Evolutionary conservation across 2,113 vertebrate species (phyloP).

Genomic region (Malurus cyaneus): DNA sequence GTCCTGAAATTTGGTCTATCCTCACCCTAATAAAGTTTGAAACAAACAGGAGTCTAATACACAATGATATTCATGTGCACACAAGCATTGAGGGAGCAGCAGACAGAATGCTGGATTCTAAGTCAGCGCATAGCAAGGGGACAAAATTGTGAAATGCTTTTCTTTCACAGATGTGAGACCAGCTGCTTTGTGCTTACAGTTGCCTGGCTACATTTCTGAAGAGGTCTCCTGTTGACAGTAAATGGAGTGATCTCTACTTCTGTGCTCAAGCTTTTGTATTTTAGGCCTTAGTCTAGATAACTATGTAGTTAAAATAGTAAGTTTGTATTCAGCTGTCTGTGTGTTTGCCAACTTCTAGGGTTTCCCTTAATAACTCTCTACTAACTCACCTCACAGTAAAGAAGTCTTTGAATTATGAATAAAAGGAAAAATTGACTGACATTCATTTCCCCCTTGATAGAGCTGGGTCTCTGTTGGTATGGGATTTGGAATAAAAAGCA

Average conservation of each 20-base stretch:
- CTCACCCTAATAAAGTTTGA: not conserved
- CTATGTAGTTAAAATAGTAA: not conserved
- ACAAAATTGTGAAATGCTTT: not conserved
- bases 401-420: not conserved
- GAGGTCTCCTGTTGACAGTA: not conserved
- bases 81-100: not conserved
- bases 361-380: not conserved
- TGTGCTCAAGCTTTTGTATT: not conserved
- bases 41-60: not conserved
- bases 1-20: not conserved
- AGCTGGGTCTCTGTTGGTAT: not conserved
- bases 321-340: not conserved
- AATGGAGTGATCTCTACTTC: not conserved
- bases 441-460: not conserved
- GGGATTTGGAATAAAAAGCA: not conserved
- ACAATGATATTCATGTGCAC: not conserved
- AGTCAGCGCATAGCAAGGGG: rapidly evolving
- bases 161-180: not conserved
- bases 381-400: not conserved
- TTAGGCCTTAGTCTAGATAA: not conserved
- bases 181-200: not conserved
- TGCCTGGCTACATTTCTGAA: not conserved
- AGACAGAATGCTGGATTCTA: not conserved
- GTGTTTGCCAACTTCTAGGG: not conserved
- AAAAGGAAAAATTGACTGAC: not conserved